Percentiles rank a stretch among this genome's conserved stretches.
phyloP scores from a whole-genome alignment of 2,113 vertebrate genomes.

The Oryctolagus cuniculus region DNA sequence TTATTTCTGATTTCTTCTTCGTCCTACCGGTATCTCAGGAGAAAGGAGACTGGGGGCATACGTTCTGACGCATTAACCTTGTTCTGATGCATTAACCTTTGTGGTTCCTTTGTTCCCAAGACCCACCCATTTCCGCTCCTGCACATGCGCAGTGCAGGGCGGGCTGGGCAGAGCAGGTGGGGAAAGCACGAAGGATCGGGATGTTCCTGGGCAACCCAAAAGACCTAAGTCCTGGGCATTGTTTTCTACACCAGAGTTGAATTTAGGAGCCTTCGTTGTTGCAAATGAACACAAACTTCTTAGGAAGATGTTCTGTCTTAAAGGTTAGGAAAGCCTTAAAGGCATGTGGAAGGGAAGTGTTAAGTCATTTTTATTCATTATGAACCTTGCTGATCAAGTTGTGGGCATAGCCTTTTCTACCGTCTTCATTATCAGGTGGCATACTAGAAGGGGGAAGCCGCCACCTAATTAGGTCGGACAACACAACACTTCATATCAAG shows the following conservation, averaged over 20 bases:
- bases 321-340: neutral
- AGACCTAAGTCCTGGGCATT: rapidly evolving
- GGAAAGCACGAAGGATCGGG: rapidly evolving
- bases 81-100: neutral
- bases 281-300: rapidly evolving
- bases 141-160: neutral
- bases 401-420: neutral
- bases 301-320: neutral
- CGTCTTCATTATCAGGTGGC: neutral
- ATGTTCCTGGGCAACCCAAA: neutral
- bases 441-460: neutral
- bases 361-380: neutral
- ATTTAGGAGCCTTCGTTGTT: neutral
- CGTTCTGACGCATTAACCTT: neutral
- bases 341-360: neutral
- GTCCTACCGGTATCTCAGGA: neutral
- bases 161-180: rapidly evolving
- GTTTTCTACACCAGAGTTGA: no score
- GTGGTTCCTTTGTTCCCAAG: rapidly evolving
- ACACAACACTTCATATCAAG: neutral
- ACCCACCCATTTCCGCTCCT: rapidly evolving
- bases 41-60: neutral
- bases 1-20: neutral
- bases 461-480: neutral
- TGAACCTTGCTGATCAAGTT: neutral